Percentiles rank a stretch among this genome's conserved stretches.
phyloP scores from a whole-genome alignment of 2,113 vertebrate species.

The Rhagologus leucostigma region DNA sequence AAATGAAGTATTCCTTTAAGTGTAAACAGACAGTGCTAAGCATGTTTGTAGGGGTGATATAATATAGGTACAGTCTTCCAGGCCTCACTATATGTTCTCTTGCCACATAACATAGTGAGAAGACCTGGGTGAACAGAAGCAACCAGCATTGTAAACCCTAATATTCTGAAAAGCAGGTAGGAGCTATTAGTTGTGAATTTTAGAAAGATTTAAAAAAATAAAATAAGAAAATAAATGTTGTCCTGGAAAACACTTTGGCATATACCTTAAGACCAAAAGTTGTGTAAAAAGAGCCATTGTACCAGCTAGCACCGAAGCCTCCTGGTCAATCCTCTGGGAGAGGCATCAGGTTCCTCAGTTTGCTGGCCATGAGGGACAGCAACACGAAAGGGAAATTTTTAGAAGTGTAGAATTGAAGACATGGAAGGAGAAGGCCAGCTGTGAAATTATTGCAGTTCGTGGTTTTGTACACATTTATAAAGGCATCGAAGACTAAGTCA shows the following conservation, averaged over 20 bases:
- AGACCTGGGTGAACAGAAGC: not conserved
- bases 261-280: not conserved
- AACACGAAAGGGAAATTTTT: not conserved
- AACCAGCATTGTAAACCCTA: not conserved
- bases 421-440: not conserved
- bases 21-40: not conserved
- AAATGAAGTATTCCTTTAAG: not conserved
- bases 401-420: not conserved
- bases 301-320: not conserved
- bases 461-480: not conserved
- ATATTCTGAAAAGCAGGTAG: not conserved
- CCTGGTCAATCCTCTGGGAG: not conserved
- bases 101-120: not conserved
- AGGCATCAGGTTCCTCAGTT: not conserved
- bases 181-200: not conserved
- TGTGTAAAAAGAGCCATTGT: not conserved
- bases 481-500: not conserved
- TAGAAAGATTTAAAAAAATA: not conserved
- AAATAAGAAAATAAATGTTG: not conserved
- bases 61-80: accelerated
- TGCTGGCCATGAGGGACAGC: not conserved
- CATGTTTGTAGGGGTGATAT: not conserved
- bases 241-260: not conserved
- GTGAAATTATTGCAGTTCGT: not conserved
- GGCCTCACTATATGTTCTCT: not conserved